Evolutionary conservation across 2,113 vertebrate genomes (phyloP).

Genomic region (Ochotona curzoniae): DNA sequence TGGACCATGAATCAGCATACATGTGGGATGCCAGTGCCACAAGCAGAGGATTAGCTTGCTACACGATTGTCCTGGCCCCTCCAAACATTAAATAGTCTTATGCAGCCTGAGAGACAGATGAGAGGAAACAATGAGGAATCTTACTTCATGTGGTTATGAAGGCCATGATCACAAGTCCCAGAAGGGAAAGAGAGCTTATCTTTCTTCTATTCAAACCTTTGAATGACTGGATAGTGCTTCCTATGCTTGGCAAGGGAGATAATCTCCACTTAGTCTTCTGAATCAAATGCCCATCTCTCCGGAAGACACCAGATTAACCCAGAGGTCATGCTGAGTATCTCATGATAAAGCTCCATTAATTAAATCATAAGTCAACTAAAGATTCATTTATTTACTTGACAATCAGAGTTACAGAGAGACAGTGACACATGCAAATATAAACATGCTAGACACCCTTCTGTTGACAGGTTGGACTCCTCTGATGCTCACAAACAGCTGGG

Average conservation of each 20-base stretch:
- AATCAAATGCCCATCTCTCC: neutral
- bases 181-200: neutral
- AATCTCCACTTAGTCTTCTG: neutral
- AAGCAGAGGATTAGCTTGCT: too few relatives aligned
- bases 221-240: neutral
- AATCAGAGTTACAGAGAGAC: too few relatives aligned
- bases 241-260: neutral
- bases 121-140: neutral
- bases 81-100: too few relatives aligned
- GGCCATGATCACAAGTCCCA: neutral
- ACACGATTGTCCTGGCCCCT: too few relatives aligned
- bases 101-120: neutral
- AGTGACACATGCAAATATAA: too few relatives aligned
- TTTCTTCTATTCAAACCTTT: neutral
- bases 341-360: neutral
- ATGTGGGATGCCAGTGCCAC: too few relatives aligned
- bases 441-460: too few relatives aligned
- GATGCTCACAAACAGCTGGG: too few relatives aligned
- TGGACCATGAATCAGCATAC: too few relatives aligned
- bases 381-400: too few relatives aligned
- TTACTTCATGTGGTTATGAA: neutral
- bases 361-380: too few relatives aligned
- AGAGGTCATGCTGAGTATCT: neutral
- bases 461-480: too few relatives aligned
- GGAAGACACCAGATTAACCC: neutral